These are phyloP conservation scores for Telenomus remus DNA, from an alignment of 1,140 invertebrate species.

Conservation along the genomic window DNA sequence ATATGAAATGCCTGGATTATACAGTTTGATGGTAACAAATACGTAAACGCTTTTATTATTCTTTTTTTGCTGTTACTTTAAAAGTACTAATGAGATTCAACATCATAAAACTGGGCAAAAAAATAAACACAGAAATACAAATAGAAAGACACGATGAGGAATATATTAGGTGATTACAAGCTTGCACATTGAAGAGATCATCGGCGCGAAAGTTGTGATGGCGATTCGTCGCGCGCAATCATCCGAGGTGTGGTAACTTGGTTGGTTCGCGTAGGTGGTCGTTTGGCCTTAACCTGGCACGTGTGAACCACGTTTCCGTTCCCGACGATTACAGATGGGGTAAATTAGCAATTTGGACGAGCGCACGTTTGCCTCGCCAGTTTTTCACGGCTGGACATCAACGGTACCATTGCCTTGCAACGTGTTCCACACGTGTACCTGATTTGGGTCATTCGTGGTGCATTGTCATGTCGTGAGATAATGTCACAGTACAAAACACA, in stretches of 20 bases:
- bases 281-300: constrained; percentile 57
- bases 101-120: constrained; percentile 11
- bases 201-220: constrained; percentile 53
- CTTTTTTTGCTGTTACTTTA: no score
- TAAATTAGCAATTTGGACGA: constrained; percentile 56
- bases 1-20: no score
- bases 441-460: constrained; percentile 38
- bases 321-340: constrained; percentile 57
- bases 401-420: constrained; percentile 25
- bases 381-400: constrained; percentile 34
- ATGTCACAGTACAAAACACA: constrained; percentile 11
- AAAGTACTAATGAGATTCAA: no score
- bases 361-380: constrained; percentile 22
- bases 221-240: constrained; percentile 66
- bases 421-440: constrained; percentile 50
- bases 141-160: no score
- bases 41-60: no score
- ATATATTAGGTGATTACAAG: constrained; percentile 31
- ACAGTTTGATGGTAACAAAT: no score
- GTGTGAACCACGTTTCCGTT: constrained; percentile 66
- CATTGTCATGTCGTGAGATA: constrained; percentile 44
- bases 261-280: constrained; percentile 66
- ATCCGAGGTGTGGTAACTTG: constrained; percentile 69
- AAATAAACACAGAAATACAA: constrained; percentile 24
- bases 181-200: constrained; percentile 56